These are phyloP conservation scores for Fragum fragum DNA, from an alignment of 2,888 invertebrate genomes.

Conservation along the genomic window DNA sequence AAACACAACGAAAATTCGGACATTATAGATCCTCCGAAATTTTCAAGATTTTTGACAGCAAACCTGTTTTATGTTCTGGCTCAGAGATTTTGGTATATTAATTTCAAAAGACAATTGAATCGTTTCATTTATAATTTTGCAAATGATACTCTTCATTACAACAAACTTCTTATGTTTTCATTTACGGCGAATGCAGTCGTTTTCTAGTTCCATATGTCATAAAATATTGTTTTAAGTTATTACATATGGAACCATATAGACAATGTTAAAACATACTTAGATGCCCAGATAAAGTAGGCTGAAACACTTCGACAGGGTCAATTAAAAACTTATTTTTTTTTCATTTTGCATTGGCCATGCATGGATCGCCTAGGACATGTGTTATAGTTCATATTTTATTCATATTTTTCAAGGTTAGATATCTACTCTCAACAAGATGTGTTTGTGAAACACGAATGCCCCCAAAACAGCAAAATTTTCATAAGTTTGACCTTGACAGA, in stretches of 20 bases:
- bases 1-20: neutral
- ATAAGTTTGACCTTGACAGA: too few species aligned
- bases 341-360: constrained; percentile 25
- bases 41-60: constrained; percentile 5
- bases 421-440: too few species aligned
- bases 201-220: neutral
- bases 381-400: too few species aligned
- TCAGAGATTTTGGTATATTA: too few species aligned
- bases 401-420: too few species aligned
- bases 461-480: too few species aligned
- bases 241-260: constrained; percentile 18
- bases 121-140: constrained; percentile 13
- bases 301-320: constrained; percentile 20
- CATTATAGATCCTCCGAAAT: neutral
- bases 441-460: too few species aligned
- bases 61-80: too few species aligned
- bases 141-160: neutral
- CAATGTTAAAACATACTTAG: constrained; percentile 34
- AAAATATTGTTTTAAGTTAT: constrained; percentile 38
- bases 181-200: constrained; percentile 21
- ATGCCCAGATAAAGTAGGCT: constrained; percentile 16
- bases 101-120: neutral
- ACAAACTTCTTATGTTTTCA: too few species aligned
- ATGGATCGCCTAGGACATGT: too few species aligned
- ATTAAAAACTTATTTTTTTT: constrained; percentile 19